phyloP scores from a whole-genome alignment of 2,888 invertebrate genomes.

The Chirona hameri region DNA sequence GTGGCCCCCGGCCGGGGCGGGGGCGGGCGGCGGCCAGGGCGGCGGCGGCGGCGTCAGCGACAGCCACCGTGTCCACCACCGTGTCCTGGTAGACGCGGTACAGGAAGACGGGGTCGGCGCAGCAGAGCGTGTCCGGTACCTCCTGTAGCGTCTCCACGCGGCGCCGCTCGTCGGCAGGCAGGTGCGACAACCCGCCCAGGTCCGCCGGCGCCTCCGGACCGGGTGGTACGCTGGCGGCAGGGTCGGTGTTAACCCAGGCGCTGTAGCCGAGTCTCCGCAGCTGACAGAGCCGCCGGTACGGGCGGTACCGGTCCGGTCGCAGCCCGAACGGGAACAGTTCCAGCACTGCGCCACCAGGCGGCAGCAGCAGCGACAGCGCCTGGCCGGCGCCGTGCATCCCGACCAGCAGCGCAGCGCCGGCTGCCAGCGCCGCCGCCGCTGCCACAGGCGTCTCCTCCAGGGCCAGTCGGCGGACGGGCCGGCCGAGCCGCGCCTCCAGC shows the following conservation, averaged over 20 bases:
- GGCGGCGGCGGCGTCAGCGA: background rate
- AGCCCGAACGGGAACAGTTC: constrained; percentile 55
- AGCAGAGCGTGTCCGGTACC: constrained; percentile 51
- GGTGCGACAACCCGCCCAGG: constrained; percentile 49
- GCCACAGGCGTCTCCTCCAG: constrained; percentile 71
- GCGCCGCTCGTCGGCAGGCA: constrained; percentile 44
- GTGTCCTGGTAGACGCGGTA: constrained; percentile 55
- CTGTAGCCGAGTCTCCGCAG: constrained; percentile 47
- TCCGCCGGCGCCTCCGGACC: constrained; percentile 45
- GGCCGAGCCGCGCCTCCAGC: background rate
- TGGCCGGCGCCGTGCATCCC: constrained; percentile 52
- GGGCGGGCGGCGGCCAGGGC: background rate
- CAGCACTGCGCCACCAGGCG: constrained; percentile 46
- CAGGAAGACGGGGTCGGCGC: constrained; percentile 51
- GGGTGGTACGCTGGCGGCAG: constrained; percentile 45
- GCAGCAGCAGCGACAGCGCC: constrained; percentile 48
- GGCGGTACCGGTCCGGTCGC: constrained; percentile 49
- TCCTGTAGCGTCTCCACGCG: constrained; percentile 43
- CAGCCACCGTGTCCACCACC: constrained; percentile 43
- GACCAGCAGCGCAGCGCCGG: constrained; percentile 47
- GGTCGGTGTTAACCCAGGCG: constrained; percentile 48
- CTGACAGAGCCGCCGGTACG: constrained; percentile 48
- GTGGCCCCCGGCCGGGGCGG: background rate
- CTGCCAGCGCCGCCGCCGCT: constrained; percentile 82
- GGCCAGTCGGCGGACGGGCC: background rate